Evolutionary conservation across 1,140 invertebrate genomes (phyloP), one percentile per base, ranked within the genome.

Genomic region (Magallana angulata): DNA sequence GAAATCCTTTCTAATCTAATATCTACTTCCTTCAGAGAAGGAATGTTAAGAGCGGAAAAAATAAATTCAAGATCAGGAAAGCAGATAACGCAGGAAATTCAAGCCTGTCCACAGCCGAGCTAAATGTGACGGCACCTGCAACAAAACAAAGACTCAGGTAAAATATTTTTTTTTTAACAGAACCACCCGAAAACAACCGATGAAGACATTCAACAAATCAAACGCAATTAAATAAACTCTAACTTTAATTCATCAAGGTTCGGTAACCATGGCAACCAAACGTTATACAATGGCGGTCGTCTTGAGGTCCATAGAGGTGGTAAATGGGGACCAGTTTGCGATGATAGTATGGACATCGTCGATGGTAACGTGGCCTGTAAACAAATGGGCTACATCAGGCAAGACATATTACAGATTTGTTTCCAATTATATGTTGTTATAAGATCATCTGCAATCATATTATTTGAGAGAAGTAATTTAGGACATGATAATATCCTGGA

Each of bases 291-390:
- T 30, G 7, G 18, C 36, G 81, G 81, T 8, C 48, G 48, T 57
- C 18, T 82, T n/a, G 81, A 82, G 16, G 81, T 82, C 16, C 14
- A 57, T 24, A 57, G 57, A 57, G 81, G 56, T 14, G 81, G 81
- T 6, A 57, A 57, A 82, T 82, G 81, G 81, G 81, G 81, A 18
- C 56, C 57, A 58, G 16, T 82, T 8, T 82, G 81, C 57, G 81
- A 82, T 24, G 81, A 82, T 30, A 58, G 24, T 7, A 14, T 57
- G 36, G 81, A 82, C 48, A 82, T 82, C 48, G 16, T 7, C 12
- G 81, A 82, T 24, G 81, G 56, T 24, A 16, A 82, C 48, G 81
- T 82, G 81, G 81, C 81, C 1, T 82, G 81, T 82, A 82, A 56
- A 82, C 56, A 82, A 82, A 82, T 82, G 81, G 81, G 81, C 12